Conservation (phyloP, 2,797 vertebrate species). For the Poecile montanus region DNA sequence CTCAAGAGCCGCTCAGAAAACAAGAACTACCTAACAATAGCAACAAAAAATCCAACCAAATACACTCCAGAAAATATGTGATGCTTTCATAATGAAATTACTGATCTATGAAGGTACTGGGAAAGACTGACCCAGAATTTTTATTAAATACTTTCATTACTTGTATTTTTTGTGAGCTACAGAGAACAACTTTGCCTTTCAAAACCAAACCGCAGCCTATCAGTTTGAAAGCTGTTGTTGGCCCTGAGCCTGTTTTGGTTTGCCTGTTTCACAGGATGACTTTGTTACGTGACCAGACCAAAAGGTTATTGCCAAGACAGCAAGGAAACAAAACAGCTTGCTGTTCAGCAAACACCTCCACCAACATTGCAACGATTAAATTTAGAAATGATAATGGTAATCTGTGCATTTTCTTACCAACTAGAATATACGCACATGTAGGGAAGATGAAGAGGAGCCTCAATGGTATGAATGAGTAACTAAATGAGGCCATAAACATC, state of each 20-base stretch:
- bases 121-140: neutral
- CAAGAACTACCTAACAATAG: neutral
- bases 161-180: neutral
- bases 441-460: neutral
- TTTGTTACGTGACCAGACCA: neutral
- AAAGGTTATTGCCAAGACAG: neutral
- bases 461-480: neutral
- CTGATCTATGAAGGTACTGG: neutral
- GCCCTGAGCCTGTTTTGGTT: neutral
- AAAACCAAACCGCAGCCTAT: neutral
- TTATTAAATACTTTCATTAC: neutral
- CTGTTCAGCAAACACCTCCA: neutral
- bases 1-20: neutral
- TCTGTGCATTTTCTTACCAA: neutral
- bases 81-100: neutral
- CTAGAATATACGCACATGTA: neutral
- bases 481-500: neutral
- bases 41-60: neutral
- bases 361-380: neutral
- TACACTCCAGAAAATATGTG: neutral
- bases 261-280: neutral
- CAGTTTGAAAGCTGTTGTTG: neutral
- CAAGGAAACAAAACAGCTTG: slow-evolving; percentile 20
- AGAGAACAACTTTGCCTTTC: neutral
- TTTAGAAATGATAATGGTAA: slow-evolving; percentile 1